Percentiles rank a stretch among this genome's conserved stretches.
These are phyloP conservation scores for Chaetophractus vellerosus DNA, from an alignment of 2,797 vertebrate genomes.

Conservation along the genomic window DNA sequence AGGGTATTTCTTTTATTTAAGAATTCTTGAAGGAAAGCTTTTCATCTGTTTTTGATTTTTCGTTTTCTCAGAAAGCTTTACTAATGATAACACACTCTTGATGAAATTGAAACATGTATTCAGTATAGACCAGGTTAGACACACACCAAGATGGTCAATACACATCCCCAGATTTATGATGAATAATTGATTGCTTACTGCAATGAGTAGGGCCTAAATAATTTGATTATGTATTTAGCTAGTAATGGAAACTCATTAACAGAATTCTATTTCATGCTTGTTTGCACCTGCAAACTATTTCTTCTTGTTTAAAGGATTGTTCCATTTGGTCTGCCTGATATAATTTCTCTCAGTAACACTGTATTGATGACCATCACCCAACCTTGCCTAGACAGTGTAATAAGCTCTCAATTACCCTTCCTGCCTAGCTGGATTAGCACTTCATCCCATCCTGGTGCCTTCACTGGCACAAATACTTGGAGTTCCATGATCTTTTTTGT, in stretches of 20 bases:
- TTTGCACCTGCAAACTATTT: conserved; percentile 87
- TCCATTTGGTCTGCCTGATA: conserved; percentile 76
- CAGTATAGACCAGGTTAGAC: conserved; percentile 75
- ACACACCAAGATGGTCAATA: conserved; percentile 73
- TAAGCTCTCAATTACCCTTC: conserved; percentile 55
- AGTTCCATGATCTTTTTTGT: neutral
- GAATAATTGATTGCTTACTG: conserved; percentile 87
- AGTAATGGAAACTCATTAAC: conserved; percentile 89
- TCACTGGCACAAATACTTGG: neutral
- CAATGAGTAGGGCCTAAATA: conserved; percentile 81
- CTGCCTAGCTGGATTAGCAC: neutral
- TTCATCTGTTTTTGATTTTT: neutral
- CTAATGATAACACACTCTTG: conserved; percentile 63
- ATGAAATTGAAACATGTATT: conserved; percentile 63
- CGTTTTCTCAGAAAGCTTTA: neutral
- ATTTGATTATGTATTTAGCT: conserved; percentile 89
- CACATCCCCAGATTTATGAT: conserved; percentile 78
- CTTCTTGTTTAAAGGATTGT: conserved; percentile 78
- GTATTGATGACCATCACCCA: conserved; percentile 69
- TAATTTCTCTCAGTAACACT: conserved; percentile 68
- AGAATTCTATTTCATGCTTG: conserved; percentile 89
- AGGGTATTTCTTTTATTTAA: conserved; percentile 2
- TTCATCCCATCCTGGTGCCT: neutral
- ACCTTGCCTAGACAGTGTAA: neutral
- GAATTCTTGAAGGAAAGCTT: conserved; percentile 47